Conservation (phyloP, 92 coral and sea anemone species). For the Porites rus region DNA sequence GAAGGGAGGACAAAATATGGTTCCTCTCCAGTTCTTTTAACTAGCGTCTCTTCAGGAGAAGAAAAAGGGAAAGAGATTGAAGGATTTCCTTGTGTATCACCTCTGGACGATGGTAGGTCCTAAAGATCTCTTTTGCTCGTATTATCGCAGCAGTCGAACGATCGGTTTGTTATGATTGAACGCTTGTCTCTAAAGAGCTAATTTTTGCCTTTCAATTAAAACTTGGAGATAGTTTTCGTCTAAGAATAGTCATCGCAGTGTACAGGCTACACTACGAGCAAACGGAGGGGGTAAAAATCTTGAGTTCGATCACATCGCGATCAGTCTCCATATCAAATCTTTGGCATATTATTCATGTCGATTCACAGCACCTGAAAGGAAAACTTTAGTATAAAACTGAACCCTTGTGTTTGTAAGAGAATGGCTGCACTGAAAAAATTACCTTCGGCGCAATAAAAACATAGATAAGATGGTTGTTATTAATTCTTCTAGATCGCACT, state of each 20-base stretch:
- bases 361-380: no score
- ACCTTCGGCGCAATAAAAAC: no score
- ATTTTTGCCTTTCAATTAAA: neutral
- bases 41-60: conserved; percentile 6
- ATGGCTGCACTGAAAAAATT: no score
- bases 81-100: conserved; percentile 78
- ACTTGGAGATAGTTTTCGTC: no score
- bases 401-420: no score
- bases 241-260: no score
- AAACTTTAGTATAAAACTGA: no score
- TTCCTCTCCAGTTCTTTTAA: conserved; percentile 31
- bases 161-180: neutral
- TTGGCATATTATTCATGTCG: no score
- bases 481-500: neutral
- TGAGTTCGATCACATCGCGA: no score
- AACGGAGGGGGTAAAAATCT: no score
- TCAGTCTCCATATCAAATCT: no score
- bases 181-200: neutral
- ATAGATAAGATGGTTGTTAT: neutral
- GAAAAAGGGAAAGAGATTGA: conserved; percentile 21
- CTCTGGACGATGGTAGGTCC: conserved; percentile 80
- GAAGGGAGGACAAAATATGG: conserved; percentile 37
- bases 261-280: no score
- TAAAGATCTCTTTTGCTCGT: neutral
- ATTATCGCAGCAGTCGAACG: neutral